A percentile compares a stretch with the other conserved stretches of the same genome.
Conservation (phyloP, 2,113 vertebrate genomes). For the Sinocyclocheilus anophthalmus region DNA sequence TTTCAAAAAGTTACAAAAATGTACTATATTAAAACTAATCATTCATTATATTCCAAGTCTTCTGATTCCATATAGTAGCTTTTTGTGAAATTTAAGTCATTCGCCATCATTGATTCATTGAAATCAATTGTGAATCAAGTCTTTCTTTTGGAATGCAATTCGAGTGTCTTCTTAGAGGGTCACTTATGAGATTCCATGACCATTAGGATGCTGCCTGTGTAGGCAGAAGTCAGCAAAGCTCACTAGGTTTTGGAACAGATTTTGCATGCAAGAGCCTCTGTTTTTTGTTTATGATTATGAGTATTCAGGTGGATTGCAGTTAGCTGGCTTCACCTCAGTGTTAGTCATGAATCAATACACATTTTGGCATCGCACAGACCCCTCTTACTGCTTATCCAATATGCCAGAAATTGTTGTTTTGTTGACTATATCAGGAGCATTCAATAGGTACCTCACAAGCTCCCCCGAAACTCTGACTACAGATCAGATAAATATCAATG, state of each 20-base stretch:
- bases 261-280: background rate
- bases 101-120: too few species aligned
- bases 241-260: background rate
- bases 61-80: background rate
- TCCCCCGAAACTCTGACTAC: background rate
- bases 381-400: background rate
- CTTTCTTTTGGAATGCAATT: background rate
- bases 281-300: background rate
- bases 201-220: background rate
- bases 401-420: conserved; percentile 1
- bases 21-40: background rate
- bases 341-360: conserved; percentile 4
- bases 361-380: background rate
- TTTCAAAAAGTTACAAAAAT: background rate
- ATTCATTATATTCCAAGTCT: background rate
- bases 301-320: background rate
- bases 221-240: background rate
- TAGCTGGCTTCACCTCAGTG: background rate
- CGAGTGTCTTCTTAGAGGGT: background rate
- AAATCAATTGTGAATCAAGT: background rate
- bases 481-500: background rate
- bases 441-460: background rate
- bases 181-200: background rate
- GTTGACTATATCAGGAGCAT: background rate
- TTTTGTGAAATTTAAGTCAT: background rate